Evolutionary conservation across 2,888 invertebrate species (phyloP).

Genomic region (Drosophila formosana): DNA sequence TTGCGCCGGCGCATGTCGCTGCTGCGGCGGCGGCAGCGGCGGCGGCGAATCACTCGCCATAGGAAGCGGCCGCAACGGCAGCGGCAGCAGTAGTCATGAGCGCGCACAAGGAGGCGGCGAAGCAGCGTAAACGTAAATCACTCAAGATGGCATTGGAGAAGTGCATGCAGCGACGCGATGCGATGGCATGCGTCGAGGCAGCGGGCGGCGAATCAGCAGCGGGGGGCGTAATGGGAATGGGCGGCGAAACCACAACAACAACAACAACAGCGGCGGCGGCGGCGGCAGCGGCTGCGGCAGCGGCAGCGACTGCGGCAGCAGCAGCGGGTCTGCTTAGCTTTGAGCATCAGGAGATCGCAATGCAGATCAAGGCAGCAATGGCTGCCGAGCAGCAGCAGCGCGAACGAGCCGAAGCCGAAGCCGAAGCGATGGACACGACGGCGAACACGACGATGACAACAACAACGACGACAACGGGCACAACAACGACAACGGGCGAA

Average conservation of each 20-base stretch:
- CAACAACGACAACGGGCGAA: constrained; percentile 33
- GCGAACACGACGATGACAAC: constrained; percentile 52
- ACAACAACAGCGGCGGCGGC: constrained; percentile 12
- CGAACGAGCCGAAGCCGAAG: constrained; percentile 51
- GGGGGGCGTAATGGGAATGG: constrained; percentile 25
- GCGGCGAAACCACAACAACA: constrained; percentile 6
- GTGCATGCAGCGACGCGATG: constrained; percentile 83
- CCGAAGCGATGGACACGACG: constrained; percentile 74
- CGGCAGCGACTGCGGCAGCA: constrained; percentile 21
- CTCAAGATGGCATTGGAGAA: constrained; percentile 83
- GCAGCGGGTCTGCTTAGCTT: constrained; percentile 50
- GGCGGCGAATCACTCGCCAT: constrained; percentile 85
- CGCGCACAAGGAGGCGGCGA: constrained; percentile 82
- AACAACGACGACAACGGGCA: constrained; percentile 30
- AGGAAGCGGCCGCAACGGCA: constrained; percentile 85
- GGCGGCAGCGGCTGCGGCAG: constrained; percentile 20
- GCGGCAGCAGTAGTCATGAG: constrained; percentile 84
- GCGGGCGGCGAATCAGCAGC: constrained; percentile 22
- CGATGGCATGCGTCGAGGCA: constrained; percentile 65
- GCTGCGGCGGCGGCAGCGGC: constrained; percentile 82
- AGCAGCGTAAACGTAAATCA: constrained; percentile 84
- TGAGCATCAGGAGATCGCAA: constrained; percentile 55
- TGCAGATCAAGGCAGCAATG: constrained; percentile 74
- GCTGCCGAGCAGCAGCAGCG: constrained; percentile 73
- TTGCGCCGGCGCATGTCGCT: constrained; percentile 81